Conservation (phyloP, 2,113 vertebrate species). For the Orthochromis malagaraziensis region DNA sequence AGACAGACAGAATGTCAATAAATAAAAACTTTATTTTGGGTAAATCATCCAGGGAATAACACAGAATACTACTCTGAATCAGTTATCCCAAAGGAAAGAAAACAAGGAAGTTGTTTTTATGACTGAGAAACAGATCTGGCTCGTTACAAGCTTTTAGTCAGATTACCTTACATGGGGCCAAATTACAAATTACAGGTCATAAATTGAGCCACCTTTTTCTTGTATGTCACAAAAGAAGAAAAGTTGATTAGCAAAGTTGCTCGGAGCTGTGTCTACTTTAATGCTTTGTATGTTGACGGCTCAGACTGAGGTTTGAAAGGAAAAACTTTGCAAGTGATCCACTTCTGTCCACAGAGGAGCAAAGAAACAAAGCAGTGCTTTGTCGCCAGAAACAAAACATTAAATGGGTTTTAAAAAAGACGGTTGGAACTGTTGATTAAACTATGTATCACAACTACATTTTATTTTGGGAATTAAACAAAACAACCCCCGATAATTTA, state of each 20-base stretch:
- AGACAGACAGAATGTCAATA: background rate
- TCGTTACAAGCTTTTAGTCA: background rate
- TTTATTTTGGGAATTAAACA: background rate
- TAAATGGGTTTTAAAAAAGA: background rate
- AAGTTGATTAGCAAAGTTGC: background rate
- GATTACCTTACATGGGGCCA: background rate
- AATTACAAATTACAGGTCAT: background rate
- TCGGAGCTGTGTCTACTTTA: background rate
- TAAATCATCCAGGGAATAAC: background rate
- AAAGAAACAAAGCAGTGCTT: background rate
- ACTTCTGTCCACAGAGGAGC: background rate
- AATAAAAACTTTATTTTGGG: background rate
- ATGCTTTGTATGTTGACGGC: background rate
- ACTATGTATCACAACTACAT: background rate
- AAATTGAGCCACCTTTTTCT: background rate
- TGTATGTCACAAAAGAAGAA: background rate
- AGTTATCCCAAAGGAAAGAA: background rate
- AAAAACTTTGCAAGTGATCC: background rate
- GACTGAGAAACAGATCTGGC: background rate
- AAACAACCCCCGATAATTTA: background rate
- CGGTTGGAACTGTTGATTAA: background rate
- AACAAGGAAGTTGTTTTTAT: background rate
- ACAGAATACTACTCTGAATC: background rate
- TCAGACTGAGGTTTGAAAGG: background rate
- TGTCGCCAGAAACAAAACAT: background rate